Percentiles rank a stretch among this genome's conserved stretches.
phyloP scores from a whole-genome alignment of 2,888 invertebrate genomes.

The Ceriagrion tenellum region DNA sequence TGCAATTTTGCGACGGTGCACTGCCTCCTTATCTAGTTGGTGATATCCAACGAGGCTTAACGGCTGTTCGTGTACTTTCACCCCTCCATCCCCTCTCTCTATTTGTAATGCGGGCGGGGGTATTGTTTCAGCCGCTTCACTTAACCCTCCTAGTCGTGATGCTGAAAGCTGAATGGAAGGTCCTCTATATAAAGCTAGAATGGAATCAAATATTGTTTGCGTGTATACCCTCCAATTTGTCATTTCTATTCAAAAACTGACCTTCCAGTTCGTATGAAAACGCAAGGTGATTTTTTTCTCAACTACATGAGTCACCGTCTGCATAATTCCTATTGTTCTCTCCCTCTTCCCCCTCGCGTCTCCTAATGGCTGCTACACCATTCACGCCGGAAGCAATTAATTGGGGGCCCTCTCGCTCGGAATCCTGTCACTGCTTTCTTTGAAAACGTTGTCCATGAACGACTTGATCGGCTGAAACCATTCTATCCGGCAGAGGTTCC shows the following conservation, averaged over 20 bases:
- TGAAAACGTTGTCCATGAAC: background rate
- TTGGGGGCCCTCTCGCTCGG: background rate
- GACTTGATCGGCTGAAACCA: background rate
- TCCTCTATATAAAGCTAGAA: background rate
- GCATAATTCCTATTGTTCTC: conserved; percentile 13
- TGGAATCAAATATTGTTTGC: background rate
- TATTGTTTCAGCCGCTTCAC: background rate
- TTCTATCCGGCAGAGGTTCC: background rate
- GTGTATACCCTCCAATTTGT: background rate
- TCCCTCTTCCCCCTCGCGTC: background rate
- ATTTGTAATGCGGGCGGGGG: background rate
- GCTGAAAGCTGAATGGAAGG: background rate
- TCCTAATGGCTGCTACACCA: background rate
- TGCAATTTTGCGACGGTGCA: background rate
- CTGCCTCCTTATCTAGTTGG: background rate
- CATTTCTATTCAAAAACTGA: background rate
- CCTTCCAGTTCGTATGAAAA: background rate
- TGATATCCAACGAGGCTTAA: background rate
- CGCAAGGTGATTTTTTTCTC: background rate
- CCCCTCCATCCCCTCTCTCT: background rate
- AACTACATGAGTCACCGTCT: background rate
- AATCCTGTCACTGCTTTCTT: background rate
- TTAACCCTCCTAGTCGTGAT: background rate
- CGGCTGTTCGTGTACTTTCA: no score
- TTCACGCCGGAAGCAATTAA: background rate